A percentile compares a stretch with the other conserved stretches of the same genome.
These are phyloP conservation scores for Babylonia areolata DNA, from an alignment of 1,140 invertebrate genomes.

Conservation along the genomic window DNA sequence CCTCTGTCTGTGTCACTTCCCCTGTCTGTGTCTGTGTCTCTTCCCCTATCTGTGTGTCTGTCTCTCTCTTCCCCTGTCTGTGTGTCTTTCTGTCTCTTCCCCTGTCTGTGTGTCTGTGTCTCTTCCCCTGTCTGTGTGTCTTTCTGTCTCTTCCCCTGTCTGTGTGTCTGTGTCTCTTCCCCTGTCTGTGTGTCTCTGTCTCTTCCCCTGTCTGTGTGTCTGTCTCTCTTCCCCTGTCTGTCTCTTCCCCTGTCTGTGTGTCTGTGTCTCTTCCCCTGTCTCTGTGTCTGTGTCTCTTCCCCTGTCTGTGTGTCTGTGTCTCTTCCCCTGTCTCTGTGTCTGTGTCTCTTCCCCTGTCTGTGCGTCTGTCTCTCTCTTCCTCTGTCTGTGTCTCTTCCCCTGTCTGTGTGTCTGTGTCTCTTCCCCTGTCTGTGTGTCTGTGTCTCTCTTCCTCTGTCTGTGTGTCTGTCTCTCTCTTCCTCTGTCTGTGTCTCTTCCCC, in stretches of 20 bases:
- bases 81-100: neutral
- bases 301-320: neutral
- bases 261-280: slow-evolving; percentile 27
- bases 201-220: neutral
- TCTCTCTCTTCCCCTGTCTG: neutral
- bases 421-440: neutral
- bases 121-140: neutral
- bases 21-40: neutral
- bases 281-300: neutral
- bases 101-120: neutral
- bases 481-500: neutral
- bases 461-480: neutral
- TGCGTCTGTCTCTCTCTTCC: neutral
- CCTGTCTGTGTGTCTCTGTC: neutral
- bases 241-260: too few species aligned
- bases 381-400: slow-evolving; percentile 31
- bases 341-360: neutral
- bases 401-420: neutral
- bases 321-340: neutral
- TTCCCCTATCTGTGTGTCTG: neutral
- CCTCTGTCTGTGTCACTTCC: neutral
- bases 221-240: neutral
- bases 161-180: neutral
- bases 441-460: neutral
- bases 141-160: slow-evolving; percentile 8